Evolutionary conservation across 2,888 invertebrate genomes (phyloP), one percentile per base, ranked within the genome.

Genomic region (Hipparchia sbordonii): DNA sequence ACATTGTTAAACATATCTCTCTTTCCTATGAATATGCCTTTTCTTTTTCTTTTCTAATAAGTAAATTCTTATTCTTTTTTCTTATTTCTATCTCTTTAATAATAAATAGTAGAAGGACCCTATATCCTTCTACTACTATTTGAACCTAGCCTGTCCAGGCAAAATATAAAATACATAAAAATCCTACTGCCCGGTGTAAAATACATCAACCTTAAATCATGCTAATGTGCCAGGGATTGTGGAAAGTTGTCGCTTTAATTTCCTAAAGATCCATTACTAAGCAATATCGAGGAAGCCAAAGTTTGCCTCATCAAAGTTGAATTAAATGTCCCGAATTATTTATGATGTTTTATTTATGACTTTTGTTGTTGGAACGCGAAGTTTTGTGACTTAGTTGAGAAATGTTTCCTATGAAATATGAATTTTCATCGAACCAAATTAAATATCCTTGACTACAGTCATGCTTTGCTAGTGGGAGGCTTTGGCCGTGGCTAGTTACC

Each of bases 271-370:
- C 71, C 66, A 61, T 61, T 56, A 61, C 61, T 67, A 48, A 46
- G 46, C 23, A 67, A 67, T 72, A 71, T 52, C 51, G 59, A 61
- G 46, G 54, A 54, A 62, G 67, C 67, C 61, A 62, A 72, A 72
- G 54, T 72, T 72, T 48, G 61, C 54, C 54, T 61, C 67, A 70
- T 60, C 68, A 68, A 68, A 68, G 59, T 68, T 68, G 68, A 68
- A 68, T 60, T 68, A 68, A 68, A 68, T 68, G 68, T 68, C 68
- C 48, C 59, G 68, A 60, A 68, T 59, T 59, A 59, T 68, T 68
- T 68, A 68, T 68, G 46, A 68, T 68, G 67, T 57, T 45, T 67
- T 67, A 57, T 67, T 67, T 67, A 67, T 67, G 67, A 67, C 57
- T 67, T 56, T 67, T 67, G 57, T 67, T 67, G 67, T 67, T 67